Evolutionary conservation across 2,888 invertebrate genomes (phyloP), one percentile per base, ranked within the genome.

Genomic region (Harpalus rufipes): DNA sequence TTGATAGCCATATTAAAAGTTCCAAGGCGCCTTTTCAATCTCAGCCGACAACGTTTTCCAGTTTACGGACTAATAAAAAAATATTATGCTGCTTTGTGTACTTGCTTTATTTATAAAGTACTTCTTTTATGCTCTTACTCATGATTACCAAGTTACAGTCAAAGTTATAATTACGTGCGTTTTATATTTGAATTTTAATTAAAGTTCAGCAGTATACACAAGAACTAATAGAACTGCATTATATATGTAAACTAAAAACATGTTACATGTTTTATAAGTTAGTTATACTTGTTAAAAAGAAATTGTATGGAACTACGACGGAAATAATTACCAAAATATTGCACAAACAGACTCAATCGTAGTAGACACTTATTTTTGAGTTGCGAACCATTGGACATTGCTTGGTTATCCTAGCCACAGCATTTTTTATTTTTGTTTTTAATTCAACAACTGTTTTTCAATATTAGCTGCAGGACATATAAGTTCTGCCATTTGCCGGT

Each of bases 1-100:
- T 68, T 68, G 68, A 68, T 68, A 68, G 32, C 68, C 63, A 25
- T 63, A 63, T 63, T 63, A 63, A 68, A 68, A 68, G 68, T 68
- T 68, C 32, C 68, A 68, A 32, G 68, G 68, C 68, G 68, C 39
- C 39, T 68, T 68, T 39, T 68, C 68, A 68, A 68, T 68, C 68
- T 68, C 12, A 7, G 32, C 68, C n/a, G 6, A 39, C 25, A 65
- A 65, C 68, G 32, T 2, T 32, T 39, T 32, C n/a, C 39, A 68
- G 14, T 41, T 68, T 68, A 68, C 68, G 32, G 39, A 68, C 68
- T 68, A 39, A 32, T 32, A 68, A 68, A 68, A 32, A 32, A 68
- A 41, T 14, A 14, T 12, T n/a, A 68, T 68, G n/a, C 68, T 68
- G 39, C 68, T 68, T 68, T 68, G 68, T 68, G 7, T 68, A 14